Base-by-base conservation (phyloP, 1,140 invertebrate genomes). In the Drosophila hydei region DNA sequence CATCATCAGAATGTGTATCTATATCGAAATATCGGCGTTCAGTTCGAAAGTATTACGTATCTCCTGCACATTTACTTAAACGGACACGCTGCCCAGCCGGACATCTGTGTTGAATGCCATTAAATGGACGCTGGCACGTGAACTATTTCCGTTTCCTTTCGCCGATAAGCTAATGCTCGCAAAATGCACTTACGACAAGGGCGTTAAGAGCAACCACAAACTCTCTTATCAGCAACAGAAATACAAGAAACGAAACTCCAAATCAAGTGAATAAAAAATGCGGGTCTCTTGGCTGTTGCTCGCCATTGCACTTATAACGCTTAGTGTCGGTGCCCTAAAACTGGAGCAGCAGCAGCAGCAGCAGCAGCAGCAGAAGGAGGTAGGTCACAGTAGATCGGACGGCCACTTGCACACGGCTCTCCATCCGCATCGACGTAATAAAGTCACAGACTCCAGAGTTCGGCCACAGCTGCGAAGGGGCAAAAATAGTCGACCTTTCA, bases 161-260 rank as follows among this genome's bases (percentile, higher is more conserved):
- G 23, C 38, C 56, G 25, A 70, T 71, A 43, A 51, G 43, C 47
- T 51, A 50, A 78, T 73, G 55, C 50, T 50, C 40, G 27, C 62
- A 63, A 71, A 72, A 79, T 84, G 79, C 80, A 72, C 67, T 75
- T 14, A 30, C 36, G 36, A 33, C 63, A 75, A 60, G 60, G 16
- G 8, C 68, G 43, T 45, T 45, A 21, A 45, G 43, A 9, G 43
- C 43, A 45, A 45, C 42, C 18, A 56, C 11, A 33, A 51, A 64
- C 4, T 4, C n/a, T 42, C 36, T 51, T 79, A 69, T 75, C 55
- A 65, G 73, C 40, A 21, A 43, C 42, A 30, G 12, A 40, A 58
- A 54, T 48, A n/a, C n/a, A 56, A 43, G 19, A 56, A 56, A 38
- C 38, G 25, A 2, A 47, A 54, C 27, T 21, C 14, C 16, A 61